A percentile compares a stretch with the other conserved stretches of the same genome.
Evolutionary conservation across 2,888 invertebrate genomes (phyloP).

Genomic region (Eupelmus urozonus): DNA sequence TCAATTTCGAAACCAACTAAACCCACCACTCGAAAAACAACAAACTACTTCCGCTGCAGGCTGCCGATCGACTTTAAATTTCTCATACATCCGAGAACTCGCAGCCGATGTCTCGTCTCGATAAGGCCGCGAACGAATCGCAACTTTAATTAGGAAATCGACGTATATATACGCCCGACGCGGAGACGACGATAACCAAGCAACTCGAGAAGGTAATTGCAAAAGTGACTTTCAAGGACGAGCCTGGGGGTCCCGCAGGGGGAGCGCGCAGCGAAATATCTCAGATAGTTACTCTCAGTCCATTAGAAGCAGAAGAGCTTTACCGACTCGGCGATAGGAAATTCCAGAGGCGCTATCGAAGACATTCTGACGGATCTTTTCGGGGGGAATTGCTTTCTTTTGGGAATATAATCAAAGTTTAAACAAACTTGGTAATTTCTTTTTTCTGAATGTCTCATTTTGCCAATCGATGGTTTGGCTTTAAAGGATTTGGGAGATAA

Average conservation of each 20-base stretch:
- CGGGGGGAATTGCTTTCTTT: conserved; percentile 30
- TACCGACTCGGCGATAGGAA: conserved; percentile 68
- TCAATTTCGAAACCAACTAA: not conserved
- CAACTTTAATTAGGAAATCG: conserved; percentile 54
- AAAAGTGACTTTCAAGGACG: conserved; percentile 58
- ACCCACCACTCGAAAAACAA: not conserved
- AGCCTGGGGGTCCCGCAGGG: conserved; percentile 10
- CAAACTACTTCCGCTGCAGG: not conserved
- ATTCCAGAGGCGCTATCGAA: conserved; percentile 64
- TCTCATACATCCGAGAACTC: conserved; percentile 1
- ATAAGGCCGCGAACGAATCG: conserved; percentile 33
- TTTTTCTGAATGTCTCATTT: conserved; percentile 4
- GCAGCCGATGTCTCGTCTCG: conserved; percentile 9
- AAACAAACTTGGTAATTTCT: conserved; percentile 26
- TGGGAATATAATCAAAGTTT: conserved; percentile 44
- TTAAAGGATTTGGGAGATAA: no score
- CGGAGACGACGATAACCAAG: conserved; percentile 34
- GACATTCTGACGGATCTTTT: conserved; percentile 54
- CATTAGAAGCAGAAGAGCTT: conserved; percentile 75
- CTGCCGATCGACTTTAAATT: conserved; percentile 25
- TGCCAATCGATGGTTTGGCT: no score
- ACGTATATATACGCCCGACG: conserved; percentile 11
- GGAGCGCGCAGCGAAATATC: conserved; percentile 64
- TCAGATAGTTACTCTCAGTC: conserved; percentile 73
- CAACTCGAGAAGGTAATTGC: conserved; percentile 50